Evolutionary conservation across 2,888 invertebrate species (phyloP).

Genomic region (Amblyjoppa fuscipennis): DNA sequence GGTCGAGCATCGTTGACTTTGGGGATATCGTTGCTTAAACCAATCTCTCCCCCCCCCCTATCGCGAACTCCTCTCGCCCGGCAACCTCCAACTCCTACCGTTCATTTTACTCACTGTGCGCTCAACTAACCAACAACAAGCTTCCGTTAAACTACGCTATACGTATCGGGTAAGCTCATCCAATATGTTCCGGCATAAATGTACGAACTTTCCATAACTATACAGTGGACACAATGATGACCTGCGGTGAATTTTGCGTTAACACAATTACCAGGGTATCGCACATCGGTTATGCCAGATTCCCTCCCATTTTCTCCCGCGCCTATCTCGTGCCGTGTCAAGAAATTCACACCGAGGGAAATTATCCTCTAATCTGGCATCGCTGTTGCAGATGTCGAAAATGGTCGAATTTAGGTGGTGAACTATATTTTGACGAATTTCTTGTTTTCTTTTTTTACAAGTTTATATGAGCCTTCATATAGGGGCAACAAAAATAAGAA

Average conservation of each 20-base stretch:
- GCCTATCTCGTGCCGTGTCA: too few relatives aligned
- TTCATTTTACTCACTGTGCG: slow-evolving; percentile 14
- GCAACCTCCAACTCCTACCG: slow-evolving; percentile 10
- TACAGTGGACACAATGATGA: background rate
- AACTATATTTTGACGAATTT: too few relatives aligned
- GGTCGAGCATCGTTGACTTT: slow-evolving; percentile 67
- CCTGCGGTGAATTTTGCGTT: background rate
- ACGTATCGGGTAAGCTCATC: slow-evolving; percentile 3
- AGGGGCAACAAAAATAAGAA: too few relatives aligned
- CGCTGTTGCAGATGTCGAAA: too few relatives aligned
- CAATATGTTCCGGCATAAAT: slow-evolving; percentile 7
- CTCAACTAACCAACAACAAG: slow-evolving; percentile 28
- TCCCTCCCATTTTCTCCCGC: too few relatives aligned
- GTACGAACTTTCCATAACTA: background rate
- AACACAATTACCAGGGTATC: background rate
- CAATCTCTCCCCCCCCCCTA: slow-evolving; percentile 51
- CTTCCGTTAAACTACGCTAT: slow-evolving; percentile 6
- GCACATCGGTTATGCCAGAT: too few relatives aligned
- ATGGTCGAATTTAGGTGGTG: too few relatives aligned
- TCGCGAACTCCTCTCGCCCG: slow-evolving; percentile 9
- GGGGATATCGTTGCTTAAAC: slow-evolving; percentile 64
- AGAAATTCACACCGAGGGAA: too few relatives aligned
- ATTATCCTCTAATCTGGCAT: too few relatives aligned
- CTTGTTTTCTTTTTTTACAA: too few relatives aligned
- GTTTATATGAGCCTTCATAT: too few relatives aligned